phyloP scores from a whole-genome alignment of 1,140 invertebrate species.

The Drosophila pseudoobscura region DNA sequence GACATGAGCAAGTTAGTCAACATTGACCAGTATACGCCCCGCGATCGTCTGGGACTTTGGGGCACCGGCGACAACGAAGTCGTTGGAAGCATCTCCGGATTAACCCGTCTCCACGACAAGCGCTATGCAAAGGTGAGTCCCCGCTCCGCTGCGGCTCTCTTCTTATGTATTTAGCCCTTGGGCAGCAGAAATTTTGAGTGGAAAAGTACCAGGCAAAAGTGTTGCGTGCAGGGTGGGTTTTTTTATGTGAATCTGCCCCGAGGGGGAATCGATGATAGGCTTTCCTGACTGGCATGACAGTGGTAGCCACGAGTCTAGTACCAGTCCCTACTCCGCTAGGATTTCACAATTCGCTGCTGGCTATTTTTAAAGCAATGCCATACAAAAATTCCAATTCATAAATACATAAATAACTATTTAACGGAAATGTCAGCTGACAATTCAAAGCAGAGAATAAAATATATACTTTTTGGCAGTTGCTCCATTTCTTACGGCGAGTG shows the following conservation, averaged over 20 bases:
- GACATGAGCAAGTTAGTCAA: slow-evolving; percentile 34
- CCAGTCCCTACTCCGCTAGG: slow-evolving; percentile 10
- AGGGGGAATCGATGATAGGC: not conserved
- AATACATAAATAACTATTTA: slow-evolving; percentile 49
- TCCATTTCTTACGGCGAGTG: slow-evolving; percentile 15
- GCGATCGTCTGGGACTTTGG: slow-evolving; percentile 75
- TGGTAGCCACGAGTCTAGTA: too few relatives aligned
- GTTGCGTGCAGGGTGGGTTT: slow-evolving; percentile 45
- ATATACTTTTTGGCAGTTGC: slow-evolving; percentile 39
- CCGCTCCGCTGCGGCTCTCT: not conserved
- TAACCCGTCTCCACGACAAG: slow-evolving; percentile 63
- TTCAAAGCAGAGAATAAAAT: slow-evolving; percentile 12
- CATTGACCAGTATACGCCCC: slow-evolving; percentile 26
- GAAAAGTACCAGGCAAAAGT: slow-evolving; percentile 65
- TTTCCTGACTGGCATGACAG: too few relatives aligned
- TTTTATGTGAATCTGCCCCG: not conserved
- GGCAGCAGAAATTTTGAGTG: slow-evolving; percentile 16
- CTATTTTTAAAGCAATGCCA: slow-evolving; percentile 49
- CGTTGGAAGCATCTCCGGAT: slow-evolving; percentile 62
- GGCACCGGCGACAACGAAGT: slow-evolving; percentile 70
- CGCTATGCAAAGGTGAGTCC: slow-evolving; percentile 78
- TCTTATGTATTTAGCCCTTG: too few relatives aligned
- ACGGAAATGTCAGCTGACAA: slow-evolving; percentile 52
- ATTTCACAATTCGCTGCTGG: not conserved
- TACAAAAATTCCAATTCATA: slow-evolving; percentile 60